phyloP scores from a whole-genome alignment of 2,113 vertebrate species.

The Pangasianodon gigas region DNA sequence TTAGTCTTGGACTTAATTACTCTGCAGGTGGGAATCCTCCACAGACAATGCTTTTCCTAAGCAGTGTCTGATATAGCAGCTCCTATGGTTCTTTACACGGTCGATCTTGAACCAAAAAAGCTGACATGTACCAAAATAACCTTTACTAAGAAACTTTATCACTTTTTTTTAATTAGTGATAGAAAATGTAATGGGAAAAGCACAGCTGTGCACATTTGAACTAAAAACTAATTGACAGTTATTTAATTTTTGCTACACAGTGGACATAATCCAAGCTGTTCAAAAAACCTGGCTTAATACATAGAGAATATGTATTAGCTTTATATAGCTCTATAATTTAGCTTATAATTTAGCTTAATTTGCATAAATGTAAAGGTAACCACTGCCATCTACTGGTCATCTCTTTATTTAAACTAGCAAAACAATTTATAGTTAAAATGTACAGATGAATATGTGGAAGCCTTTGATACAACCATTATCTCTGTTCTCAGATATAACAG shows the following conservation, averaged over 20 bases:
- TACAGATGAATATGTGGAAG: neutral
- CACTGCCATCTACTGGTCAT: neutral
- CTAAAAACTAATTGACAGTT: neutral
- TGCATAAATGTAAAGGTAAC: neutral
- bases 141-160: neutral
- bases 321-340: neutral
- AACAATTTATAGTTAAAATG: neutral
- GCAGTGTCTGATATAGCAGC: too few species aligned
- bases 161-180: neutral
- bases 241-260: neutral
- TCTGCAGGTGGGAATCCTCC: too few species aligned
- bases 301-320: neutral
- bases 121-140: neutral
- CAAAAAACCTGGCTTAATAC: neutral
- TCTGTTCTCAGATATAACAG: neutral
- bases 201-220: neutral
- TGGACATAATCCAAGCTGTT: neutral
- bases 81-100: neutral
- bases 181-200: neutral
- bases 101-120: neutral
- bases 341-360: neutral
- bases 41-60: too few species aligned
- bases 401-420: neutral
- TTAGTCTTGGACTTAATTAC: too few species aligned
- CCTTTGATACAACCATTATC: neutral